Percentiles rank a stretch among this genome's conserved stretches.
These are phyloP conservation scores for Podabrus alpinus DNA, from an alignment of 2,888 invertebrate species.

Conservation along the genomic window DNA sequence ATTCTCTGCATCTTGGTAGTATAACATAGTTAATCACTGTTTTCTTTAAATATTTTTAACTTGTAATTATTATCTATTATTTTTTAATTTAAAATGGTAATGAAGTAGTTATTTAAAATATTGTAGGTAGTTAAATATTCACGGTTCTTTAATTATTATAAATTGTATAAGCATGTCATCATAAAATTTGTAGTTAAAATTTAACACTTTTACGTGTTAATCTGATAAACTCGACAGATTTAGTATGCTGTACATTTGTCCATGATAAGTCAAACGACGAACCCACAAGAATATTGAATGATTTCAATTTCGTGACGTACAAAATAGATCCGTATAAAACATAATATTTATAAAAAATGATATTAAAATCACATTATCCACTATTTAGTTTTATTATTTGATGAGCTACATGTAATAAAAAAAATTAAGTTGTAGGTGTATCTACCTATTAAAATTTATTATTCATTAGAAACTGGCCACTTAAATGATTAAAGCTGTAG, in stretches of 20 bases:
- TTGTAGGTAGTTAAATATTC: background rate
- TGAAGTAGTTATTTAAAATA: background rate
- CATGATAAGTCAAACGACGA: background rate
- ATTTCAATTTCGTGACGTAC: conserved; percentile 2
- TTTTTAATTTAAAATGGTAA: background rate
- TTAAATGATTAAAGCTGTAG: background rate
- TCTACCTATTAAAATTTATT: background rate
- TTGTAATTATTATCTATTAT: background rate
- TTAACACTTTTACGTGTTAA: background rate
- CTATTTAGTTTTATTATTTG: background rate
- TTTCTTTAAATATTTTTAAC: background rate
- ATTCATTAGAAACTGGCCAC: background rate
- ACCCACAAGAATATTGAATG: background rate
- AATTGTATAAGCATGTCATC: background rate
- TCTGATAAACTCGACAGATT: background rate
- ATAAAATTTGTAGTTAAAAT: background rate
- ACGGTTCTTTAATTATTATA: background rate
- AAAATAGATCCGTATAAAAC: background rate
- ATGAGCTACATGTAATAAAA: background rate
- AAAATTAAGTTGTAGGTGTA: background rate
- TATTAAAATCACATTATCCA: background rate
- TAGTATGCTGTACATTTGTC: background rate
- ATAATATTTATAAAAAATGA: background rate
- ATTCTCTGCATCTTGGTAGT: conserved; percentile 2
- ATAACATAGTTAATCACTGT: background rate